A percentile compares a stretch with the other conserved stretches of the same genome.
phyloP scores from a whole-genome alignment of 2,797 vertebrate genomes.

The Peromyscus attwateri region DNA sequence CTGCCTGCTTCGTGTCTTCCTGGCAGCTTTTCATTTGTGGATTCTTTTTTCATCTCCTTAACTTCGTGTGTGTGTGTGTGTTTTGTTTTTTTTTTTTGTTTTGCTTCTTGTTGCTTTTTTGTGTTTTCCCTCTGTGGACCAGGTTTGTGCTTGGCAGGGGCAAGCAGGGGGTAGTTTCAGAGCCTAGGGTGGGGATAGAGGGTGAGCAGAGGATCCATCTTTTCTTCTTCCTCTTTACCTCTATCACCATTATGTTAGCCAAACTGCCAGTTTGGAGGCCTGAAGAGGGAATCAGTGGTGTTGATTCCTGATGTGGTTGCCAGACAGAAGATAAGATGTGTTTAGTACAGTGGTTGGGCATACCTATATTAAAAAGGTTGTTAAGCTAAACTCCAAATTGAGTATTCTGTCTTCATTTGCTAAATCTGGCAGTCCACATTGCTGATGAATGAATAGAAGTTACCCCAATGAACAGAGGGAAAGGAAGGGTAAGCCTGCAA shows the following conservation, averaged over 20 bases:
- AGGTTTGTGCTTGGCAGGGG: neutral
- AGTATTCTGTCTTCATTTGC: constrained; percentile 27
- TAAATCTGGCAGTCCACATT: constrained; percentile 32
- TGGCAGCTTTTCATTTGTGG: neutral
- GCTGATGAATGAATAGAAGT: constrained; percentile 36
- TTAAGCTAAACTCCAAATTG: constrained; percentile 62
- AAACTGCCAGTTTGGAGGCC: neutral
- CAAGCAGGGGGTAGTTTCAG: neutral
- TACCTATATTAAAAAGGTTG: constrained; percentile 10
- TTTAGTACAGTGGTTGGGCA: constrained; percentile 38
- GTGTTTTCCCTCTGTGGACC: neutral
- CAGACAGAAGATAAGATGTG: constrained; percentile 34
- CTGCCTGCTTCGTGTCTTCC: neutral
- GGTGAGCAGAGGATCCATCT: neutral
- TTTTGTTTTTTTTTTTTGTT: neutral
- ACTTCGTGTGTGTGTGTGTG: too few species aligned
- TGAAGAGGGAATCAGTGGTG: neutral
- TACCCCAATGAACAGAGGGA: neutral
- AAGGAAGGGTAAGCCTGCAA: neutral
- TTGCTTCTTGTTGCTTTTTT: neutral
- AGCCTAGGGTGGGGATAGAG: neutral
- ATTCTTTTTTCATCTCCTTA: neutral
- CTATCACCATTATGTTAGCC: neutral
- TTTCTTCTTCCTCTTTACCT: neutral
- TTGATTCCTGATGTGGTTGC: neutral